phyloP scores from a whole-genome alignment of 2,888 invertebrate species.

The Acheta domesticus region DNA sequence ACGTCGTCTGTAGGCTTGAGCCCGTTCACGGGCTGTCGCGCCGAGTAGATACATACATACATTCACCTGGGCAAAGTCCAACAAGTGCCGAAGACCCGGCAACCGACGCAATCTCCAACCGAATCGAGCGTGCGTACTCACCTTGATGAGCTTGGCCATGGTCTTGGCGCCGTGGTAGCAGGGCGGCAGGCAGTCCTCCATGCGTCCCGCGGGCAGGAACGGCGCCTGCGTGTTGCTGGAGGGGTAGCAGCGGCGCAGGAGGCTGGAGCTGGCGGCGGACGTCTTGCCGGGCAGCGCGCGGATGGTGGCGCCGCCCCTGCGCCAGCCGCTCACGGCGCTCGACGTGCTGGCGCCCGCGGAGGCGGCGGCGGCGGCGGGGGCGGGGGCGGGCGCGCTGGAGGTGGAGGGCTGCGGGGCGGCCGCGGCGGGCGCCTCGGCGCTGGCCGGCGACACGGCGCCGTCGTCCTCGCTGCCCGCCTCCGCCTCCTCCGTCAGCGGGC shows the following conservation, averaged over 20 bases:
- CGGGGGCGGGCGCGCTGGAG: neutral
- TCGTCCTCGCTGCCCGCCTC: conserved; percentile 38
- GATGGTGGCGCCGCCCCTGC: conserved; percentile 28
- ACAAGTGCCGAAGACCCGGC: too few species aligned
- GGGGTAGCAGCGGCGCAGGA: conserved; percentile 47
- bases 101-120: too few species aligned
- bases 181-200: conserved; percentile 57
- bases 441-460: conserved; percentile 28
- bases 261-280: conserved; percentile 37
- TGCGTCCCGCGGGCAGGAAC: conserved; percentile 48
- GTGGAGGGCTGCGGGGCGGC: conserved; percentile 23
- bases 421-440: conserved; percentile 22
- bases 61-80: too few species aligned
- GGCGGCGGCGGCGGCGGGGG: conserved; percentile 26
- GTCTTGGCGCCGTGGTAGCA: conserved; percentile 55
- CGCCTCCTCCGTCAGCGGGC: conserved; percentile 42
- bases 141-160: conserved; percentile 58
- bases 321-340: conserved; percentile 26
- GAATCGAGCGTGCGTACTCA: conserved; percentile 41
- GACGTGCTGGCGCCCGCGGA: neutral
- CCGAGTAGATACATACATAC: too few species aligned
- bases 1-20: too few species aligned
- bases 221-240: conserved; percentile 47
- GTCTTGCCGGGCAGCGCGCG: conserved; percentile 35
- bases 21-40: too few species aligned